Percentiles rank a stretch among this genome's conserved stretches.
These are phyloP conservation scores for Sylvilagus floridanus DNA, from an alignment of 2,797 vertebrate genomes.

Conservation along the genomic window DNA sequence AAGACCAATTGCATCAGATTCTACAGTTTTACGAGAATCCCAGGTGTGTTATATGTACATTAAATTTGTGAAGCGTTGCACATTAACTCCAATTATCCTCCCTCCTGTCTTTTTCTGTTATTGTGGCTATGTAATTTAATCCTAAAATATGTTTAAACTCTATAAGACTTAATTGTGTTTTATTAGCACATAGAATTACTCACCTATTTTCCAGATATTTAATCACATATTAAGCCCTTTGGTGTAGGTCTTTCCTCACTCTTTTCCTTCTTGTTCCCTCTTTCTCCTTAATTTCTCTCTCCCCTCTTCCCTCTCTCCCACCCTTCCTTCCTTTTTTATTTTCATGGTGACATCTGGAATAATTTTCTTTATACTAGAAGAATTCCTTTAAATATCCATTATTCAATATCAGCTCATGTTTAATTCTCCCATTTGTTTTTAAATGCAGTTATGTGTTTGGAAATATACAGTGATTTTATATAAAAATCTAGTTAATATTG, in stretches of 20 bases:
- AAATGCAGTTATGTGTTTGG: neutral
- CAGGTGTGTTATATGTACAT: neutral
- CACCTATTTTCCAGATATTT: neutral
- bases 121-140: neutral
- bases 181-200: neutral
- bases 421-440: neutral
- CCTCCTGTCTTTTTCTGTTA: neutral
- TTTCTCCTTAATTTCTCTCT: neutral
- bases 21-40: neutral
- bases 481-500: neutral
- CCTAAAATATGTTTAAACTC: neutral
- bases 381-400: neutral
- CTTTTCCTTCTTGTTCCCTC: neutral
- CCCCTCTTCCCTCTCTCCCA: too few species aligned
- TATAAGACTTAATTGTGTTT: neutral
- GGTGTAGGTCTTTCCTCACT: neutral
- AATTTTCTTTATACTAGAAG: neutral
- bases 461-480: neutral
- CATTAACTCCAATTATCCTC: neutral
- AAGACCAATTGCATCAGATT: neutral
- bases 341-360: neutral
- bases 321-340: neutral
- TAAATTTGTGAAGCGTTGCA: neutral
- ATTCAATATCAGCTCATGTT: neutral
- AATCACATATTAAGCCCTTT: neutral